Base-by-base conservation (phyloP, 2,113 vertebrate genomes). In the Lepisosteus oculatus region DNA sequence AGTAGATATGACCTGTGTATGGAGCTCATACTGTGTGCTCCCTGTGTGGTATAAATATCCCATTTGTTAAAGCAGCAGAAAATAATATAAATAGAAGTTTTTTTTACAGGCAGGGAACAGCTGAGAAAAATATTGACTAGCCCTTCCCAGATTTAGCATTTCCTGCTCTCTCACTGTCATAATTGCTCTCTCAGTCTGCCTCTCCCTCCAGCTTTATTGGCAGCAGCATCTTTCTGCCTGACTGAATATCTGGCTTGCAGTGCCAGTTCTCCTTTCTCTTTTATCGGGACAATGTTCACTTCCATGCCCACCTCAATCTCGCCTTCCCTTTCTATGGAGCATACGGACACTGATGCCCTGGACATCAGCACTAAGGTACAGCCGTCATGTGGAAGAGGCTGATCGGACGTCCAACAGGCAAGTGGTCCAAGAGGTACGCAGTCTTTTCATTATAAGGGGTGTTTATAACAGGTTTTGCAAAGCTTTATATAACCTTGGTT, bases 291-390 rank as follows among this genome's bases (percentile, higher is more conserved):
- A 29, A 96, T 97, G 91, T 91, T 95, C 6, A 83, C 89, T 54
- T 92, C 94, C 69, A 92, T 92, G 84, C 88, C 90, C 76, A 88
- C 84, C 70, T 89, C 91, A 0, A 84, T 92, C 29, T 90, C 90
- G 3, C 92, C 91, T 64, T 95, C 95, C 85, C 89, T 91, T 0
- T 96, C 94, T 79, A 95, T 98, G 94, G 97, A 99, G 82, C 95
- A 94, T 77, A 79, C 94, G 0, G 97, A 98, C 81, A 85, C 91
- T 0, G 94, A 97, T 29, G 91, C 85, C 64, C 76, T 98, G 90
- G 95, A 97, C 83, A 94, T 98, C 89, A 98, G 95, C 90, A 98
- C 95, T 84, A 98, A 98, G 85, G 97, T 99, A 90, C 97, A 99
- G 89, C 91, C 98, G 94, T 99, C 51, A 91, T 98, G 85, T 99